Conservation (phyloP, 2,888 invertebrate species). For the Hirtodrosophila duncani region DNA sequence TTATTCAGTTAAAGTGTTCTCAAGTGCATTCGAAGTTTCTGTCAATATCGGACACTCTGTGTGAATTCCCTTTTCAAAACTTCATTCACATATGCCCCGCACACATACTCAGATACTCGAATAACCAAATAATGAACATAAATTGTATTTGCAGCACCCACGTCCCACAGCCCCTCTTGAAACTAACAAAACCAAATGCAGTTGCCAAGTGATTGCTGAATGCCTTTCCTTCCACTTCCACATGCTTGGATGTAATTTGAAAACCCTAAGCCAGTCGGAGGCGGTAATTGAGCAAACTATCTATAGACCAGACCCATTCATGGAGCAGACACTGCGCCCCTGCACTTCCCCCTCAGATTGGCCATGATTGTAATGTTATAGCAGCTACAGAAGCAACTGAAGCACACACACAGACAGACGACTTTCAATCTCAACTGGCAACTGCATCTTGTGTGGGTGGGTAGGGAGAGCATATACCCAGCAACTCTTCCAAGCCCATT, state of each 20-base stretch:
- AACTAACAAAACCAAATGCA: slow-evolving; percentile 9
- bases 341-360: slow-evolving; percentile 7
- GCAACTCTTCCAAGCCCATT: too few species aligned
- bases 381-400: slow-evolving; percentile 2
- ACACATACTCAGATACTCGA: slow-evolving; percentile 7
- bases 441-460: too few species aligned
- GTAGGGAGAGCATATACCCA: too few species aligned
- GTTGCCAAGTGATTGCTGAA: slow-evolving; percentile 16
- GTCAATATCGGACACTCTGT: too few species aligned
- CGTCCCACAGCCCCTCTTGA: background rate
- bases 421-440: too few species aligned
- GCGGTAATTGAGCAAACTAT: slow-evolving; percentile 33
- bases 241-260: slow-evolving; percentile 33
- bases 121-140: slow-evolving; percentile 42
- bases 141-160: slow-evolving; percentile 38
- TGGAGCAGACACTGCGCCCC: background rate
- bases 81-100: background rate
- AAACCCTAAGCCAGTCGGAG: slow-evolving; percentile 6
- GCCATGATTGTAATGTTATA: slow-evolving; percentile 28
- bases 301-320: slow-evolving; percentile 12
- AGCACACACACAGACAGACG: background rate
- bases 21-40: too few species aligned
- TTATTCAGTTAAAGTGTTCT: too few species aligned
- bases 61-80: too few species aligned
- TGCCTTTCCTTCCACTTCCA: background rate